Base-by-base conservation (phyloP, 1,140 invertebrate genomes). In the Xylocopa sonorina region DNA sequence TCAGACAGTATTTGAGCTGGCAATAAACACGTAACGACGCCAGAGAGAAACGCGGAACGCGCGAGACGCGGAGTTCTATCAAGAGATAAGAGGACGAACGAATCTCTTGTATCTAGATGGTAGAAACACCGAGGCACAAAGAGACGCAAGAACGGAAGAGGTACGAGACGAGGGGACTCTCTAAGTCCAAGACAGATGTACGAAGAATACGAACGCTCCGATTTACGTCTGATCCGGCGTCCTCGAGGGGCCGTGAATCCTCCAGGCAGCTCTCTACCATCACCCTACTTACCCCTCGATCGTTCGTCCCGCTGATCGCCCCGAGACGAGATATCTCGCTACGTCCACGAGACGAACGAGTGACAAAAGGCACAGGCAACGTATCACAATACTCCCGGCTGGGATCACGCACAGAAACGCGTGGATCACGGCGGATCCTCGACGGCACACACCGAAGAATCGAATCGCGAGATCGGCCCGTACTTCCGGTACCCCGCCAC, bases 371-470 rank as follows among this genome's bases (percentile, higher is more conserved):
- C 73, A 76, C 73, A 57, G n/a, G 0, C 4, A 16, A 67, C 34
- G 57, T 53, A 5, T 55, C 63, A 76, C 73, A 68, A 2, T 34
- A 18, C 9, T 24, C 14, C 62, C 34, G 34, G 3, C 16, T 2
- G 7, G 34, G 6, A 53, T 75, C 73, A 34, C 63, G 73, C 73
- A 76, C 73, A 76, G 50, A 55, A 53, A 68, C 43, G 71, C n/a
- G 50, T n/a, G 60, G 29, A n/a, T 27, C 7, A 43, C 24, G 21
- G n/a, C 12, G 27, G 5, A 48, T 21, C n/a, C n/a, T n/a, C 43
- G 29, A 32, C 7, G n/a, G 62, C n/a, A 63, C 81, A 75, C 80
- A 71, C 18, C 3, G 75, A 73, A 50, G 73, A 82, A 50, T 62
- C 53, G 46, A 60, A 29, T 71, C 32, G n/a, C n/a, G 32, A 4